Evolutionary conservation across 2,888 invertebrate species (phyloP).

Genomic region (Deladenus siricidicola): DNA sequence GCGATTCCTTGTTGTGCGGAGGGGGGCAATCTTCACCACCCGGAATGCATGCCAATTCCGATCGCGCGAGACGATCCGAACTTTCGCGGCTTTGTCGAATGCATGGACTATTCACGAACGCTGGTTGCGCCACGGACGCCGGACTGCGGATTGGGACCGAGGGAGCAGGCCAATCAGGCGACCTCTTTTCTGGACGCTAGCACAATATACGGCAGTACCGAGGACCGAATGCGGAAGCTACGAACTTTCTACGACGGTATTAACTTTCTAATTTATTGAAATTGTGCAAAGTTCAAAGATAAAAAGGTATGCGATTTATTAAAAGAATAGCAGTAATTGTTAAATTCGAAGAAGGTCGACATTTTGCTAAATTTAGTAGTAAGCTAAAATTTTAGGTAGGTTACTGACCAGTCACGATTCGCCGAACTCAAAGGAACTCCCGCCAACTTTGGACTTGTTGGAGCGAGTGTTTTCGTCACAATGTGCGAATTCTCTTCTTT

Average conservation of each 20-base stretch:
- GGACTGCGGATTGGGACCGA: constrained; percentile 43
- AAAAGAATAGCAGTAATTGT: no score
- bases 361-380: no score
- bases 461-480: constrained; percentile 6
- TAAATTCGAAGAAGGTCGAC: no score
- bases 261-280: background rate
- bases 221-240: constrained; percentile 69
- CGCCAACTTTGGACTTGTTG: constrained; percentile 19
- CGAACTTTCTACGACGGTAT: constrained; percentile 68
- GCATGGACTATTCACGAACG: constrained; percentile 33
- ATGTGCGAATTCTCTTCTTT: constrained; percentile 27
- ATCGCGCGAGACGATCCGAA: constrained; percentile 12
- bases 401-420: constrained; percentile 7
- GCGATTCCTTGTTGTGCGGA: constrained; percentile 15
- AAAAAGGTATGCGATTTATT: no score
- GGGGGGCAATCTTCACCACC: constrained; percentile 12
- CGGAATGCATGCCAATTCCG: constrained; percentile 23
- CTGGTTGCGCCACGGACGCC: constrained; percentile 33
- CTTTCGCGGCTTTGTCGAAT: constrained; percentile 25
- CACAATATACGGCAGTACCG: constrained; percentile 79
- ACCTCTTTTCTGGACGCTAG: constrained; percentile 70
- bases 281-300: background rate
- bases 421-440: constrained; percentile 13
- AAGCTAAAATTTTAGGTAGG: constrained; percentile 14
- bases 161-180: constrained; percentile 81